Evolutionary conservation across 2,888 invertebrate genomes (phyloP).

Genomic region (Hanleya hanleyi): DNA sequence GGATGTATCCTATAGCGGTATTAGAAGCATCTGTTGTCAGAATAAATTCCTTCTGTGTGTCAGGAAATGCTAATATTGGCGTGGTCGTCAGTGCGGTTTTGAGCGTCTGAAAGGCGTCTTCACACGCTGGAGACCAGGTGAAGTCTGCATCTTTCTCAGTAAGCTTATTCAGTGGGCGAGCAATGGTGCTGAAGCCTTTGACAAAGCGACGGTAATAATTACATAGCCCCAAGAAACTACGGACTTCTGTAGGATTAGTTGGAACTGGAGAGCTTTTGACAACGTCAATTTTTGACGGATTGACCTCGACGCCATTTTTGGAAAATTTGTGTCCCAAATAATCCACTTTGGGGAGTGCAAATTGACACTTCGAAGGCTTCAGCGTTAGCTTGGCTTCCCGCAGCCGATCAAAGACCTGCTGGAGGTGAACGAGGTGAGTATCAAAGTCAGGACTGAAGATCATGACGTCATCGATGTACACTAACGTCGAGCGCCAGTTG

Average conservation of each 20-base stretch:
- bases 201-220: constrained; percentile 68
- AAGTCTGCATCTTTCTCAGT: constrained; percentile 46
- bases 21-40: constrained; percentile 26
- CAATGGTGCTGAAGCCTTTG: constrained; percentile 42
- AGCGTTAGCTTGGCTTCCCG: neutral
- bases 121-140: constrained; percentile 48
- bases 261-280: neutral
- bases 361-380: constrained; percentile 7
- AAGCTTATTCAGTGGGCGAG: constrained; percentile 54
- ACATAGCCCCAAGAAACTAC: neutral
- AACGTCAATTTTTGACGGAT: neutral
- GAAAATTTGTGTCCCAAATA: constrained; percentile 5
- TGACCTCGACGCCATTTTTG: neutral
- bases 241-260: neutral
- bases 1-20: constrained; percentile 18
- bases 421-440: constrained; percentile 8
- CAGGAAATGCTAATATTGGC: constrained; percentile 22
- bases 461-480: constrained; percentile 25
- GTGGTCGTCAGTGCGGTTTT: constrained; percentile 33
- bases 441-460: neutral
- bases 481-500: neutral
- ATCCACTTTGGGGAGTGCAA: no score
- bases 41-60: constrained; percentile 8
- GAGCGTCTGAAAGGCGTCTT: constrained; percentile 49
- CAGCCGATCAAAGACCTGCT: neutral